These are phyloP conservation scores for Candidula unifasciata DNA, from an alignment of 2,888 invertebrate genomes.

Conservation along the genomic window DNA sequence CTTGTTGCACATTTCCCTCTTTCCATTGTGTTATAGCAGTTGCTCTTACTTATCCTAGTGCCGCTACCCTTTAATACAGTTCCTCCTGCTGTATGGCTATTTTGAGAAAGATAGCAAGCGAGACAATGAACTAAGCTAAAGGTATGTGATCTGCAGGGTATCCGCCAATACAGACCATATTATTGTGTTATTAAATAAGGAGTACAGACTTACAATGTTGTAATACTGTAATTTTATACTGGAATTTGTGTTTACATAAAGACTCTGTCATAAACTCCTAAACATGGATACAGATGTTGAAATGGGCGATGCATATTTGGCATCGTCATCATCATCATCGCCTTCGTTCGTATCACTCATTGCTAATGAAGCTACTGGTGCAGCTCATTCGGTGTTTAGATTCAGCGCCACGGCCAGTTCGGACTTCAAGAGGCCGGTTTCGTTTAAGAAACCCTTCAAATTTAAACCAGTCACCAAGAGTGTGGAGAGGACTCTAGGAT, in stretches of 20 bases:
- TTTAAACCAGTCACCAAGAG: constrained; percentile 32
- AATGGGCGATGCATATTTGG: constrained; percentile 32
- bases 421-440: constrained; percentile 23
- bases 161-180: not conserved
- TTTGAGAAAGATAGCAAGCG: too few species aligned
- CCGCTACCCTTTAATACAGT: too few species aligned
- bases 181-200: not conserved
- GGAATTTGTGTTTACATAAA: not conserved
- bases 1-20: too few species aligned
- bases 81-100: too few species aligned
- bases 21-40: too few species aligned
- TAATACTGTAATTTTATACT: not conserved
- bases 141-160: not conserved
- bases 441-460: constrained; percentile 45
- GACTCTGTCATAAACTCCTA: not conserved
- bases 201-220: not conserved
- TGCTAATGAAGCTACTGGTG: not conserved
- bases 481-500: constrained; percentile 33
- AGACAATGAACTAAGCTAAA: not conserved
- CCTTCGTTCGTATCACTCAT: constrained; percentile 23
- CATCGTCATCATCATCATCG: constrained; percentile 25
- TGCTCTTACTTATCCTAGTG: too few species aligned
- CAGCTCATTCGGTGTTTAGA: constrained; percentile 10
- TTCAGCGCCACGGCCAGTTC: constrained; percentile 9
- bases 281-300: constrained; percentile 43